Evolutionary conservation across 2,888 invertebrate genomes (phyloP).

Genomic region (Pseudoips prasinana): DNA sequence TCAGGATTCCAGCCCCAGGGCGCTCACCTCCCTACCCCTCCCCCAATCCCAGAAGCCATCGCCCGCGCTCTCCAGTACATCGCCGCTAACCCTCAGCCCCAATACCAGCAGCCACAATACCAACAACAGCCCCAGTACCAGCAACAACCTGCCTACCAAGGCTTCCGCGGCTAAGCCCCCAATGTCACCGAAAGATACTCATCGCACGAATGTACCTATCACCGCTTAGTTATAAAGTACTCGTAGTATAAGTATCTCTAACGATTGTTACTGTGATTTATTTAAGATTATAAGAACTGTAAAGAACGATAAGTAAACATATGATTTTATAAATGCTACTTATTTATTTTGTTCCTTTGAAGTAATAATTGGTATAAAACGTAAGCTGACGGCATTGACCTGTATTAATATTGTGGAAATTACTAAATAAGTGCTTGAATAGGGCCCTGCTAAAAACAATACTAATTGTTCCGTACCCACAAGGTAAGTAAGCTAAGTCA

Average conservation of each 20-base stretch:
- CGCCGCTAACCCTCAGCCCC: constrained; percentile 41
- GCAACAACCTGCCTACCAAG: constrained; percentile 10
- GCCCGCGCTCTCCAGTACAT: constrained; percentile 74
- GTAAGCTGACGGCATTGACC: no score
- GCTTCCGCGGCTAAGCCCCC: constrained; percentile 57
- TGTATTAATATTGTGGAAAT: no score
- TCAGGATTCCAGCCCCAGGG: constrained; percentile 84
- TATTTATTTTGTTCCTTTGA: no score
- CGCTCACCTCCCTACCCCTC: constrained; percentile 83
- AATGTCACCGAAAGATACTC: constrained; percentile 28
- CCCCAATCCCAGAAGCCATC: constrained; percentile 83
- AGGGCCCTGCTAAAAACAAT: no score
- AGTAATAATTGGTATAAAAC: no score
- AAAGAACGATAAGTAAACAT: no score
- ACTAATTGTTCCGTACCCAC: no score
- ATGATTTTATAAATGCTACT: no score
- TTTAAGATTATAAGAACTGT: constrained; percentile 51
- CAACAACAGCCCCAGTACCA: constrained; percentile 39
- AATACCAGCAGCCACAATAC: constrained; percentile 56
- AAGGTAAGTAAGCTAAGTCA: no score
- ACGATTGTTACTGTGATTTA: constrained; percentile 73
- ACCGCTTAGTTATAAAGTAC: constrained; percentile 35
- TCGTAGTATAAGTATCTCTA: constrained; percentile 43
- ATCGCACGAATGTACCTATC: constrained; percentile 30
- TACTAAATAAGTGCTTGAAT: no score